Base-by-base conservation (phyloP, 2,113 vertebrate species). In the Eulacestoma nigropectus region DNA sequence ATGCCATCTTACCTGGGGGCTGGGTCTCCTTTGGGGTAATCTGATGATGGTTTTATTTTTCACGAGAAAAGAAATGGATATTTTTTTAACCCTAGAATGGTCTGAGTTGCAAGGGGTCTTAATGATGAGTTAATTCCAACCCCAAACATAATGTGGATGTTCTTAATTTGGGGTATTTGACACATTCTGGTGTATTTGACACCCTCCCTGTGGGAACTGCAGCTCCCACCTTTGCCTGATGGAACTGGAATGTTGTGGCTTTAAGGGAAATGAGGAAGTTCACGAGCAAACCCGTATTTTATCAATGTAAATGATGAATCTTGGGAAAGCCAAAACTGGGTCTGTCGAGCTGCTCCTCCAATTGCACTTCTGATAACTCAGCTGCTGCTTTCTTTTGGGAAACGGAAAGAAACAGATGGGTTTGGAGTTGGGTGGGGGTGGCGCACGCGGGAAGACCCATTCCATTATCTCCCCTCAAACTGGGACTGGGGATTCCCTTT, bases 391-490 rank as follows among this genome's bases (percentile, higher is more conserved):
- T 16, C 29, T 16, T 7, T 26, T 4, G 26, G 49, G 52, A 17
- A 25, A 22, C 56, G 9, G 30, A 64, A 46, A 74, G 89, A 12
- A 85, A 19, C 97, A 98, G 95, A 67, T 94, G 95, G 96, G 83
- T 80, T 70, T 96, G 82, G 87, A 20, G 57, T 67, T 73, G 2
- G 35, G 25, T 49, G 91, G 96, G 94, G 95, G 60, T 22, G 70
- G 73, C 52, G n/a, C 19, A 4, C 70, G 68, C 62, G 64, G 64
- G 73, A 75, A 87, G 39, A 76, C 33, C 47, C 59, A 9, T 73
- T 93, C 50, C 52, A 33, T 86, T 27, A 52, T 78, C 69, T 77
- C 74, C 68, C 30, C 44, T 27, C 44, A 26, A 37, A 39, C 84
- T 49, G 86, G 37, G 12, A 12, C 26, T 20, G 84, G 39, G 68